Evolutionary conservation across 2,797 vertebrate species (phyloP), one percentile per base, ranked within the genome.

Genomic region (Salarias fasciatus): DNA sequence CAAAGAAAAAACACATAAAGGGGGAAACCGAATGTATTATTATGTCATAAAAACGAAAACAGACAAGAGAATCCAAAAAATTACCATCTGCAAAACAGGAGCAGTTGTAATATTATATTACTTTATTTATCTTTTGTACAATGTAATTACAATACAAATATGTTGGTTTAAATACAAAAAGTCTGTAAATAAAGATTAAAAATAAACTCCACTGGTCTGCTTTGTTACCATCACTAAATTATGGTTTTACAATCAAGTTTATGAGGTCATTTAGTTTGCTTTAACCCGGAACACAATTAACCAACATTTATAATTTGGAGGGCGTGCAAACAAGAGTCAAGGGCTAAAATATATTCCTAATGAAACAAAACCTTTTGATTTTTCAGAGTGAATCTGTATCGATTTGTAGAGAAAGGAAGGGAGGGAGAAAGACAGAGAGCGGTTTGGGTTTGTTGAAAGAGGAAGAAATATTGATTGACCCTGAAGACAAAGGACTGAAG

Each of bases 91-190:
- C 8, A 66, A 79, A 64, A 56, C 31, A 49, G n/a, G 5, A 77
- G 46, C 68, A 69, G 59, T 60, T 68, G 86, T 93, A 86, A 91
- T 91, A 92, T 94, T 94, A 94, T 94, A 94, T 94, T 94, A 91
- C 85, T 91, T 91, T 91, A 94, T 93, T 94, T 92, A 93, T 94
- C 93, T 92, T 94, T 94, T 94, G 88, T 94, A 94, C 92, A 94
- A 89, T 92, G 93, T 94, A 94, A 93, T 94, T 94, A 94, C 91
- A 94, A 93, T 93, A 94, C 92, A 94, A 94, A 94, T 93, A 93
- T 93, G 93, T 90, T 92, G 91, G 92, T 93, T 93, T 94, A 92
- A 93, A 94, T 94, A 94, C 92, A 94, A 94, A 90, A 93, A 91
- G 85, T 93, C 90, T 92, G 93, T 93, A 94, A 94, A 94, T 93